Evolutionary conservation across 92 coral and sea anemone species (phyloP), one percentile per base, ranked within the genome.

Genomic region (Muricea muricata): DNA sequence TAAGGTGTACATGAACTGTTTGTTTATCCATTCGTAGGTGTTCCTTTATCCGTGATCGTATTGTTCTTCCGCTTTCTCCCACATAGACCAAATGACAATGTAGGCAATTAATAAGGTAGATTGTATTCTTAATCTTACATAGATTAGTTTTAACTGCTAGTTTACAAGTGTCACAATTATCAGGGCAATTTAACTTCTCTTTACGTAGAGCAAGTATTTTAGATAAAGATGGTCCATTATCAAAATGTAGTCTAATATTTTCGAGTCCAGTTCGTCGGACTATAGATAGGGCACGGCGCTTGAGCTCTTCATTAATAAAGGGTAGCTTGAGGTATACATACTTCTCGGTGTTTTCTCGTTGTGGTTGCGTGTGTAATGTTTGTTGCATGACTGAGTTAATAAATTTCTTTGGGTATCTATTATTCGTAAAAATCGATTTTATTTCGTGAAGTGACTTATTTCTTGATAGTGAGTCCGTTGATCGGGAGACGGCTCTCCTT

Each of bases 321-420:
- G 88, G 88, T 18, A 73, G 34, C 31, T 73, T 84, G 50, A 84
- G 41, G 57, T 84, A 84, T 2, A 84, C 29, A 20, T 3, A 55
- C 9, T 73, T 31, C 12, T 79, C 31, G 13, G 11, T 37, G 52
- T 42, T 54, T 26, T 79, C 55, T 61, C 31, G 46, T 18, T 25
- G 40, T 48, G 73, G 71, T 79, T 57, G 21, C 24, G 42, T 56
- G 70, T 17, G 73, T 25, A 79, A 70, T 57, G 84, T 79, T 79
- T 57, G 73, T 35, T 61, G 39, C 0, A 79, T 79, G 35, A 65
- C 71, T 57, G 71, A 61, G 45, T 23, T 46, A 24, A 80, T 42
- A 37, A 80, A 45, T 31, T 24, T 63, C 26, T 80, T 80, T 14
- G 75, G 85, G 41, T 80, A 80, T 63, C 73, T 61, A 32, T 79